Conservation (phyloP, 2,797 vertebrate species). For the Enteromius afrohamiltoni region DNA sequence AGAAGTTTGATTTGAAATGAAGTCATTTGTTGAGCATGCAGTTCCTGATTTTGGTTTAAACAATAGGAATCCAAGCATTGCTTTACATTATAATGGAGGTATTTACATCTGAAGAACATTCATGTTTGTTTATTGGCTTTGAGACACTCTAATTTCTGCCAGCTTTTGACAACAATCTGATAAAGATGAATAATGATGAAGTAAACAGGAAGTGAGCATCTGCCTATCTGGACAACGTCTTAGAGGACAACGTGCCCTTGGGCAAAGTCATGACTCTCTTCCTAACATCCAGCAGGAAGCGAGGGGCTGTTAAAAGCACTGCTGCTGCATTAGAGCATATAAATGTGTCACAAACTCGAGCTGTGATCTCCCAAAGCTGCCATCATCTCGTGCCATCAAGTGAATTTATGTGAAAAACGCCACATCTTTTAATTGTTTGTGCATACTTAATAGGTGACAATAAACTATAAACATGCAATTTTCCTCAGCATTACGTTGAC, state of each 20-base stretch:
- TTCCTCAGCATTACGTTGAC: background rate
- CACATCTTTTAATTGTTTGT: conserved; percentile 27
- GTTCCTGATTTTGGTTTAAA: background rate
- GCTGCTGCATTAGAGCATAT: conserved; percentile 19
- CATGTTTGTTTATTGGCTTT: conserved; percentile 16
- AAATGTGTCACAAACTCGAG: conserved; percentile 28
- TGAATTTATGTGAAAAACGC: conserved; percentile 44
- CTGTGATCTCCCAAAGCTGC: conserved; percentile 32
- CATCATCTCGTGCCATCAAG: conserved; percentile 30
- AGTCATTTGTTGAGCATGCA: background rate
- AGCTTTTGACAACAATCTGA: conserved; percentile 22
- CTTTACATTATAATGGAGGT: background rate
- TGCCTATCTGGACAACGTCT: conserved; percentile 8
- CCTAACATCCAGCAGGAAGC: conserved; percentile 5
- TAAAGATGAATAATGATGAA: conserved; percentile 23
- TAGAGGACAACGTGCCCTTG: conserved; percentile 8
- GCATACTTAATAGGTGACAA: conserved; percentile 24
- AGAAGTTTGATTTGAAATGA: background rate
- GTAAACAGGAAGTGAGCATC: conserved; percentile 20
- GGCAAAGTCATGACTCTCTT: conserved; percentile 37
- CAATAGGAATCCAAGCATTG: background rate
- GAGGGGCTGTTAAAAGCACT: conserved; percentile 38
- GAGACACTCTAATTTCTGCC: background rate
- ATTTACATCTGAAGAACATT: background rate
- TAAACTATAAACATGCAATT: conserved; percentile 10